These are phyloP conservation scores for Xylota sylvarum DNA, from an alignment of 2,888 invertebrate genomes.

Conservation along the genomic window DNA sequence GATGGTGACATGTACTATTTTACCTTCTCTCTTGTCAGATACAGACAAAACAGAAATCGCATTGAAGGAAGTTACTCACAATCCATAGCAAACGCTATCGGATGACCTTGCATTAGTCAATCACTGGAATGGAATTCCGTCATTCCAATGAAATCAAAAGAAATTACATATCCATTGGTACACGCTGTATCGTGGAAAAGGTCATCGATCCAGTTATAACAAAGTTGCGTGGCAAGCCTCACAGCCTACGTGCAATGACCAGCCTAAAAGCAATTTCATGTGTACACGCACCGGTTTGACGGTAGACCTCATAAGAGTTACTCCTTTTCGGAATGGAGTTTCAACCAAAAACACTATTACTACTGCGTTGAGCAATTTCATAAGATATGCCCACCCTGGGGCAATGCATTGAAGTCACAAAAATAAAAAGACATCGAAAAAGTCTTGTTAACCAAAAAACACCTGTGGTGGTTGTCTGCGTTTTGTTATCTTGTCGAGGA, in stretches of 20 bases:
- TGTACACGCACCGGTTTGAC: constrained; percentile 56
- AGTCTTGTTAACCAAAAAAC: constrained; percentile 34
- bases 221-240: constrained; percentile 28
- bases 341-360: neutral
- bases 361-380: constrained; percentile 32
- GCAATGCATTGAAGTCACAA: constrained; percentile 41
- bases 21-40: neutral
- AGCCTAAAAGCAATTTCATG: constrained; percentile 39
- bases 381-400: constrained; percentile 37
- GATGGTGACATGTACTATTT: neutral
- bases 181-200: constrained; percentile 43
- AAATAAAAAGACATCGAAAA: constrained; percentile 7
- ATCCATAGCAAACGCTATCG: neutral
- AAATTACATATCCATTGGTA: constrained; percentile 13
- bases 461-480: constrained; percentile 26
- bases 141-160: constrained; percentile 12
- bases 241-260: constrained; percentile 49
- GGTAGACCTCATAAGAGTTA: neutral
- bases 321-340: constrained; percentile 41
- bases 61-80: constrained; percentile 35
- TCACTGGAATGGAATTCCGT: constrained; percentile 22
- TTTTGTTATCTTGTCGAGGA: constrained; percentile 33
- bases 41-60: neutral
- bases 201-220: constrained; percentile 63
- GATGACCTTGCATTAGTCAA: constrained; percentile 60